Evolutionary conservation across 2,113 vertebrate species (phyloP), one percentile per base, ranked within the genome.

Genomic region (Clarias gariepinus): DNA sequence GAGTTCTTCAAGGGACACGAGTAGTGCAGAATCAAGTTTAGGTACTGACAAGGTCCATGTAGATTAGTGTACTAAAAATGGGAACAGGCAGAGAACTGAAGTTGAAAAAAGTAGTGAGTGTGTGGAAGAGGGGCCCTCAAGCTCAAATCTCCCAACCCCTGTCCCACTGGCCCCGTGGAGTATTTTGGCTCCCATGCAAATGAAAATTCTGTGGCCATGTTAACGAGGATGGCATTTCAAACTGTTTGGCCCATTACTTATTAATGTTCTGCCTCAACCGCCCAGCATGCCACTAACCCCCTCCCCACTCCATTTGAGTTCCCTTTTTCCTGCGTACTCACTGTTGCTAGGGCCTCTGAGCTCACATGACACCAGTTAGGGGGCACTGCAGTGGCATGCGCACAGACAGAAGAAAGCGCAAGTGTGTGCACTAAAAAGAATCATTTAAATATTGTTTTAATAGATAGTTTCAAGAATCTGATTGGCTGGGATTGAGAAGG

Each of bases 241-340:
- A 94, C 94, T 92, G 94, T 93, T 94, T 93, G 93, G 93, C 93
- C 94, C 94, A 95, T 95, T 94, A 95, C 92, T 94, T 96, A 95
- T 95, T 95, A 94, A 95, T 96, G 94, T 93, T 93, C 90, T 92
- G 92, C 84, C 78, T 93, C 91, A 90, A 90, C 88, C 88, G n/a
- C 11, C 25, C 61, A 25, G 64, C 89, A 47, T 47, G 47, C 92
- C 82, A 90, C 88, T 91, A 91, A 90, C 86, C 92, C 90, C 85
- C 86, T 13, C 81, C 80, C 86, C 83, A 55, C 83, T 80, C 80
- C 71, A 68, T 28, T 18, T 6, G 1, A 52, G 3, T 76, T 92
- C 30, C 33, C 87, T 93, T 93, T 91, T 88, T 25, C 90, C 90
- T 88, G 93, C 93, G 88, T 89, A 90, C 91, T 93, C 88, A 89